Conservation (phyloP, 2,113 vertebrate genomes). For the Rana temporaria region DNA sequence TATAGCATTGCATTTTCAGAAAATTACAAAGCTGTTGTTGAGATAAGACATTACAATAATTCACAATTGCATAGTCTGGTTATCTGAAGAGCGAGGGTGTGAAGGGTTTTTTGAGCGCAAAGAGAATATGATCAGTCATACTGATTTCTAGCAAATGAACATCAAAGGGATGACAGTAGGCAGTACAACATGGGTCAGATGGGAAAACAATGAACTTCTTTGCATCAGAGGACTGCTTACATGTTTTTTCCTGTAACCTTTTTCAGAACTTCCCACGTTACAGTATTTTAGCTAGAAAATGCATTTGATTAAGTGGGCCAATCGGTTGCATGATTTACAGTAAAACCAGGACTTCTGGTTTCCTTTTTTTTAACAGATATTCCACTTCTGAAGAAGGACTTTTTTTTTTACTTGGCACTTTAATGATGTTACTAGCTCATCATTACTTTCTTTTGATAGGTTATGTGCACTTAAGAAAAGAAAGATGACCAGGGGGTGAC, state of each 20-base stretch:
- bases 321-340: neutral
- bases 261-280: conserved; percentile 16
- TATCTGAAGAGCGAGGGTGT: too few species aligned
- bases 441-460: too few species aligned
- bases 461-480: too few species aligned
- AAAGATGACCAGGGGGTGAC: too few species aligned
- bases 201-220: conserved; percentile 2
- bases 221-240: neutral
- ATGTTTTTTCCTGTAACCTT: conserved; percentile 20
- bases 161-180: neutral
- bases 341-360: neutral
- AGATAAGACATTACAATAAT: too few species aligned
- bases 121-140: conserved; percentile 5
- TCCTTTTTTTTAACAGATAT: neutral
- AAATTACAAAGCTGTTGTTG: too few species aligned
- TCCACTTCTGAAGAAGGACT: too few species aligned
- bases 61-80: too few species aligned
- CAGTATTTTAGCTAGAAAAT: neutral
- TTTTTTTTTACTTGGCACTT: too few species aligned
- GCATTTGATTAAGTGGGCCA: neutral
- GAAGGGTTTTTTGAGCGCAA: neutral
- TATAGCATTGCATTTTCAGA: too few species aligned
- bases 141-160: neutral
- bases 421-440: too few species aligned
- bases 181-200: neutral